Base-by-base conservation (phyloP, 2,113 vertebrate genomes). In the Erpornis zantholeuca region DNA sequence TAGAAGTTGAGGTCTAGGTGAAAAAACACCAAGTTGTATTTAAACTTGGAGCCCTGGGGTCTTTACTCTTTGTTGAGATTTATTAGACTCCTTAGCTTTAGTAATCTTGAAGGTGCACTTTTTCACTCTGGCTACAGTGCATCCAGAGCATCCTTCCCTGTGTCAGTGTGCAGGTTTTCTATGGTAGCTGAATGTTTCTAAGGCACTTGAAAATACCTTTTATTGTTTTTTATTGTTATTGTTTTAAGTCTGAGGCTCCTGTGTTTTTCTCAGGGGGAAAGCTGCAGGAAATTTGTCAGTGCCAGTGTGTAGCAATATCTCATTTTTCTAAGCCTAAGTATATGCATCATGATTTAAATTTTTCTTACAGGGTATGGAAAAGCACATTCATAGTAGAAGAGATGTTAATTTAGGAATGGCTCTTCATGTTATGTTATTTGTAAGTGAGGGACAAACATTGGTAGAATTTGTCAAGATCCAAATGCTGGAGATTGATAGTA, bases 241-340 rank as follows among this genome's bases (percentile, higher is more conserved):
- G 8, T 45, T 77, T 50, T 35, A 50, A 66, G 19, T 64, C 53
- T 4, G 25, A 12, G 12, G 7, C 16, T 35, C 23, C 45, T 21
- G 24, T 49, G 13, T 61, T 57, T 78, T 59, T 52, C 15, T 86
- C 6, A 9, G 9, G 4, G 24, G 14, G 16, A 19, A 75, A 71
- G 18, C 24, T 60, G 52, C 20, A 10, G 15, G 49, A 56, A 70
- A 79, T 87, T 76, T 87, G n/a, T 91, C 22, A 68, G 23, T 1
- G 3, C 33, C 11, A 29, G 3, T 28, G 33, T 0, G 0, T 28
- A 64, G 7, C 7, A 68, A 7, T n/a, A 35, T 45, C 12, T 68
- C 0, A 12, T 71, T 92, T 75, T 71, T 40, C 22, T 71, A 76
- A 53, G 83, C 25, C 49, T 60, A 52, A 45, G 7, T 24, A 5